Evolutionary conservation across 2,113 vertebrate species (phyloP), one percentile per base, ranked within the genome.

Genomic region (Daubentonia madagascariensis): DNA sequence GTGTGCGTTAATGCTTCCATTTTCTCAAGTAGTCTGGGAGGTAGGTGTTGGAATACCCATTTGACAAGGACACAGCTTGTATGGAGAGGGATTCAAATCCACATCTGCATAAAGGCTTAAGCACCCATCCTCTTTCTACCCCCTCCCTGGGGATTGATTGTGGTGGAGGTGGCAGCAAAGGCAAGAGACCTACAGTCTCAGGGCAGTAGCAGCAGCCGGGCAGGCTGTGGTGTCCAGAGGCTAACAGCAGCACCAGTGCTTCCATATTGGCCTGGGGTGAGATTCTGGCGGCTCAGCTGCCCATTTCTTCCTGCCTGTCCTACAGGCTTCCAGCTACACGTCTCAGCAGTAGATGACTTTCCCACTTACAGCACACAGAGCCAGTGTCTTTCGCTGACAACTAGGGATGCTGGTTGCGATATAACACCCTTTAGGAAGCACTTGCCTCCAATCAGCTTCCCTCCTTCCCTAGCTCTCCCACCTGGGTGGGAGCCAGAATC

Each of bases 231-330:
- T 17, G 59, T 17, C 67, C 40, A 5, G 68, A 63, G 76, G 79
- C 76, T 43, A 61, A 6, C 0, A 0, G 63, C 3, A 0, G 37
- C 4, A 6, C 13, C 4, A 0, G n/a, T 12, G 59, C 13, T 63
- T 30, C 73, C 61, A 59, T 8, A 32, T 2, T 8, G 25, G 30
- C 16, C 28, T 6, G 28, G 35, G 45, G 8, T 45, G 8, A 5
- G 79, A 20, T 65, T 85, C 86, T 65, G 61, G 70, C 72, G 22
- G 8, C 5, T 73, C 17, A 6, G 57, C 28, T 3, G 8, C 28
- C 75, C 63, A 2, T 50, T 65, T 54, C 28, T 37, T 57, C 37
- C 79, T 79, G 28, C 45, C 25, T 43, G 16, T 0, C 0, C 14
- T 28, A n/a, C 6, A 8, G 45, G 22, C 48, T 89, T 67, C 81